Base-by-base conservation (phyloP, 2,888 invertebrate genomes). In the Lutraria lutraria region DNA sequence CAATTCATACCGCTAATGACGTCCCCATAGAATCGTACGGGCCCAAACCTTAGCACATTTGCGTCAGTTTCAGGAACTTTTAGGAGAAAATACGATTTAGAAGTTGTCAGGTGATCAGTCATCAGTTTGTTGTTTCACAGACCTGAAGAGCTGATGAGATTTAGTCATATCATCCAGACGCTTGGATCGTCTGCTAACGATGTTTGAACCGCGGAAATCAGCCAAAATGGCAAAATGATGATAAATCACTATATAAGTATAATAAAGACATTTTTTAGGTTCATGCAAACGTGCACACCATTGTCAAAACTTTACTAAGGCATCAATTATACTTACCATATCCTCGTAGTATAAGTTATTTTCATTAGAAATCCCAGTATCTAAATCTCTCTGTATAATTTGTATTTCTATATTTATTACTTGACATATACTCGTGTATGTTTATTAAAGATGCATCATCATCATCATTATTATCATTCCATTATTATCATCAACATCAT, bases 1-100 rank as follows among this genome's bases (percentile, higher is more conserved):
- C 86, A 84, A 84, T 83, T 86, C 82, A 60, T 82, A 76, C 89
- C 63, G 85, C 84, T 90, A 92, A 92, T 90, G 89, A 90, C 56
- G 90, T 92, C 92, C 89, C 92, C 54, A 72, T 72, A 86, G 87
- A 68, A 60, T 79, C 56, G 79, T 80, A 29, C 81, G 68, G 83
- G 89, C 63, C 90, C 83, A 87, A 89, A 87, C 88, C 86, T 86
- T 88, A 79, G 80, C 87, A 68, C 87, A 72, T 68, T 85, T 85
- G 79, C 79, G 87, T 56, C 89, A 90, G 89, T 90, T 90, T 87
- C 85, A 72, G 31, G 82, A 88, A 85, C 60, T 63, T 88, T 84
- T 81, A 60, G 84, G 82, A 79, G 89, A 85, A 87, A 89, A 85
- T 87, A 82, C 85, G 82, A 89, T 89, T 89, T 88, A 60, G 53